These are phyloP conservation scores for Andrena fulva DNA, from an alignment of 2,888 invertebrate species.

Conservation along the genomic window DNA sequence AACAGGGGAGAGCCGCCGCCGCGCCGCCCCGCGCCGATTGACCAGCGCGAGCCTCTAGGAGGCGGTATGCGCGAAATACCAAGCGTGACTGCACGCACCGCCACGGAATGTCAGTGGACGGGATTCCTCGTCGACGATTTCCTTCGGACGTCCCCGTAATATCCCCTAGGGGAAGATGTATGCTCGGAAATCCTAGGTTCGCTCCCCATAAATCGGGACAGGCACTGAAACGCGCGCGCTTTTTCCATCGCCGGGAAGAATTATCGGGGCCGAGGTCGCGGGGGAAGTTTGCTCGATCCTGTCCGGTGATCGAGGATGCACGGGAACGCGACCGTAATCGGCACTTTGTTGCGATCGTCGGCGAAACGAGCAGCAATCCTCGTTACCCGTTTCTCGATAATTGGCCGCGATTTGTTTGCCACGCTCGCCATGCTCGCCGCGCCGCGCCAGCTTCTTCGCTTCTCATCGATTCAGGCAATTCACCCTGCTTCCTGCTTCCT, in stretches of 20 bases:
- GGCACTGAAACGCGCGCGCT: background rate
- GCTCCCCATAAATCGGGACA: slow-evolving; percentile 6
- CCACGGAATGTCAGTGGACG: slow-evolving; percentile 72
- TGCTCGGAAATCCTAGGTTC: slow-evolving; percentile 5
- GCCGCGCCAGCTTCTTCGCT: background rate
- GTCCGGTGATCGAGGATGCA: slow-evolving; percentile 14
- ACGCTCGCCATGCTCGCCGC: background rate
- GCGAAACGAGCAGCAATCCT: slow-evolving; percentile 14
- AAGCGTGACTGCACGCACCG: slow-evolving; percentile 73
- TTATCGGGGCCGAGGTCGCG: slow-evolving; percentile 14
- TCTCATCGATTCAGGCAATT: background rate
- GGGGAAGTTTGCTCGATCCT: slow-evolving; percentile 19
- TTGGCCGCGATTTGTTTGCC: slow-evolving; percentile 18
- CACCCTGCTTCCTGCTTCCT: background rate
- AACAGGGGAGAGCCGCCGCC: slow-evolving; percentile 39
- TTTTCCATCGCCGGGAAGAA: slow-evolving; percentile 11
- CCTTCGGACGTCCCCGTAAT: slow-evolving; percentile 46
- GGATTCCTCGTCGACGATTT: slow-evolving; percentile 70
- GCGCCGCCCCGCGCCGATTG: background rate
- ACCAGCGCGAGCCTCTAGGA: slow-evolving; percentile 32
- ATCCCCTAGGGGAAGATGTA: slow-evolving; percentile 35
- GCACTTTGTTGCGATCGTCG: slow-evolving; percentile 24
- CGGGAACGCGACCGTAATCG: slow-evolving; percentile 27
- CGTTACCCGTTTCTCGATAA: slow-evolving; percentile 34
- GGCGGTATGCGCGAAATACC: slow-evolving; percentile 71